Evolutionary conservation across 1,140 invertebrate genomes (phyloP), one percentile per base, ranked within the genome.

Genomic region (Papilio polytes): DNA sequence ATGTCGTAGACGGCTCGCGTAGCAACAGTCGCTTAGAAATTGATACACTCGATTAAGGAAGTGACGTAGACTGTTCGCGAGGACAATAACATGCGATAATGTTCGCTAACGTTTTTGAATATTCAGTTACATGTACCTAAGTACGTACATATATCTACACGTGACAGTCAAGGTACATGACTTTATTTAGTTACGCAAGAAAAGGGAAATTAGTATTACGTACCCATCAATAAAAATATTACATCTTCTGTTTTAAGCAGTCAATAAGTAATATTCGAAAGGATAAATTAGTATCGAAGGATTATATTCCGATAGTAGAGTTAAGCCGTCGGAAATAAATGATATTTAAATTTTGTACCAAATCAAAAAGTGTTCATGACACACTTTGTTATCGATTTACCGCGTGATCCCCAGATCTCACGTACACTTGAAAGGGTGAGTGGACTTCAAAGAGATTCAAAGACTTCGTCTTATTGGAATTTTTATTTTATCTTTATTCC

Each of bases 361-460:
- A 85, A 80, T 84, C 83, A 79, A 84, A 84, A 86, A 31, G 56
- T 84, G 84, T 74, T 84, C 88, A 88, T 91, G 88, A 88, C 90
- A 90, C 80, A 86, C 80, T 87, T 91, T 85, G 74, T 85, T 88
- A 86, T 87, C 85, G 70, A 82, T 84, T 85, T 84, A 80, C 81
- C 59, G n/a, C 36, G 77, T 84, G 81, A 86, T 87, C 82, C 85
- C 46, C 84, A 81, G 81, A 85, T 84, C 74, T 80, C 70, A 81
- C 74, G 53, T 83, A 56, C 59, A 80, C 80, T 85, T 76, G 70
- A 80, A 82, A 82, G 84, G 84, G 85, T 85, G 85, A 87, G 82
- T 88, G 72, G 72, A 48, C 82, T 46, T 73, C 78, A 51, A 53
- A 77, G 81, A 85, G 82, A 82, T 81, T 82, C 26, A 15, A 12